Percentiles rank a stretch among this genome's conserved stretches.
phyloP scores from a whole-genome alignment of 2,888 invertebrate species.

The Leptothorax acervorum region DNA sequence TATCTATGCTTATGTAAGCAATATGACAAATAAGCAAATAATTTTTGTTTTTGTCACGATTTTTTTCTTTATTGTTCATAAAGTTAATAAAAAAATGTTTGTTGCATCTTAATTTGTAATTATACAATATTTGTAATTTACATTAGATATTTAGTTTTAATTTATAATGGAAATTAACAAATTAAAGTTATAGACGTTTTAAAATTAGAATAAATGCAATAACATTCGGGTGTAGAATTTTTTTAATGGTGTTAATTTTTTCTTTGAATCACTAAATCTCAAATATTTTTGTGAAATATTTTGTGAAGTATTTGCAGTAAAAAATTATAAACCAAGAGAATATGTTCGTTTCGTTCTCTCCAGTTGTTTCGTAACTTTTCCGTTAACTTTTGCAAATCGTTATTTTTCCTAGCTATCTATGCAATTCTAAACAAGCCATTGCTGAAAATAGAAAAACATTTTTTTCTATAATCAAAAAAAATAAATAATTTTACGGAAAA shows the following conservation, averaged over 20 bases:
- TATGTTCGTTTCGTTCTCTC: background rate
- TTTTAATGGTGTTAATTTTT: background rate
- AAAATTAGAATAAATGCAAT: slow-evolving; percentile 1
- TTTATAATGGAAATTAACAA: background rate
- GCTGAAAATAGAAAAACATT: background rate
- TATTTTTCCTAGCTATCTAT: background rate
- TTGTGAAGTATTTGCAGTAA: background rate
- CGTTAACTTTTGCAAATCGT: background rate
- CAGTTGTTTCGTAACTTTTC: background rate
- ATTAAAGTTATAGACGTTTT: background rate
- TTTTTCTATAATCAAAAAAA: background rate
- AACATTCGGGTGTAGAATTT: background rate
- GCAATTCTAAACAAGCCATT: slow-evolving; percentile 13
- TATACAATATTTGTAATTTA: background rate
- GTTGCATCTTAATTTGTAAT: background rate
- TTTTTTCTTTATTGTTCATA: background rate
- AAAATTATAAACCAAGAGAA: slow-evolving; percentile 13
- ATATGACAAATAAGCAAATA: background rate
- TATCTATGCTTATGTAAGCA: background rate
- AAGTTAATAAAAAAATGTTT: background rate
- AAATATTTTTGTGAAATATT: background rate
- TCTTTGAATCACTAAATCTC: background rate
- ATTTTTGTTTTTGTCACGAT: background rate
- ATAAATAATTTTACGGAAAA: slow-evolving; percentile 1
- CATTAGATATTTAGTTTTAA: background rate